A percentile compares a stretch with the other conserved stretches of the same genome.
phyloP scores from a whole-genome alignment of 2,797 vertebrate genomes.

The Labroides dimidiatus region DNA sequence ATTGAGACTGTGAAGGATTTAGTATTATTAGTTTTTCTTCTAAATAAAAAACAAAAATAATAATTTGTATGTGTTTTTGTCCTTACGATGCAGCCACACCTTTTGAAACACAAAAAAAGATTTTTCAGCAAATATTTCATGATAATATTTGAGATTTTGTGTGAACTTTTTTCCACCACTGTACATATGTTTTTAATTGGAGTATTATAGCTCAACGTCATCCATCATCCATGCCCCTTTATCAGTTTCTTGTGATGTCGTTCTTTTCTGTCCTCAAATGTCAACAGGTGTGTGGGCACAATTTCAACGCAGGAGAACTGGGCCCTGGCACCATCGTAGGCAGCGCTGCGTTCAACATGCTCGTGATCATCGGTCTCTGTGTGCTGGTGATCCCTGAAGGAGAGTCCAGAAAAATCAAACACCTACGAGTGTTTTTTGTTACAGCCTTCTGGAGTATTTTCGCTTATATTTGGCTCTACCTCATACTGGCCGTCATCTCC shows the following conservation, averaged over 20 bases:
- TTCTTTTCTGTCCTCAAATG: slow-evolving; percentile 13
- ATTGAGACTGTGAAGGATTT: too few species aligned
- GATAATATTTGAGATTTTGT: too few species aligned
- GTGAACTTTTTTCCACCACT: too few species aligned
- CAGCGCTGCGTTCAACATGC: slow-evolving; percentile 98
- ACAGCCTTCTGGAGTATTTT: slow-evolving; percentile 96
- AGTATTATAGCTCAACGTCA: too few species aligned
- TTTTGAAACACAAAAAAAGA: too few species aligned
- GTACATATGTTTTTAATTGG: too few species aligned
- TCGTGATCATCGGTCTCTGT: slow-evolving; percentile 94
- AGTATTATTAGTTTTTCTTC: too few species aligned
- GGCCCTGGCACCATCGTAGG: slow-evolving; percentile 96
- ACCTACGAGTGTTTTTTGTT: slow-evolving; percentile 94
- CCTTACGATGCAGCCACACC: too few species aligned
- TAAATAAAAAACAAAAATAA: too few species aligned
- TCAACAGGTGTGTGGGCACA: slow-evolving; percentile 89
- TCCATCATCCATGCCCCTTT: too few species aligned
- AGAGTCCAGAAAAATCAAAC: slow-evolving; percentile 92
- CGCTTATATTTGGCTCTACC: slow-evolving; percentile 95
- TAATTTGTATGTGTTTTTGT: too few species aligned
- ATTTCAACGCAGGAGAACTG: slow-evolving; percentile 91
- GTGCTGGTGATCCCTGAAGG: slow-evolving; percentile 91
- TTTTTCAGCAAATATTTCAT: too few species aligned
- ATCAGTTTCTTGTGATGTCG: background rate
- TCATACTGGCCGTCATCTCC: slow-evolving; percentile 94